Evolutionary conservation across 2,797 vertebrate species (phyloP).

Genomic region (Anguilla megastoma): DNA sequence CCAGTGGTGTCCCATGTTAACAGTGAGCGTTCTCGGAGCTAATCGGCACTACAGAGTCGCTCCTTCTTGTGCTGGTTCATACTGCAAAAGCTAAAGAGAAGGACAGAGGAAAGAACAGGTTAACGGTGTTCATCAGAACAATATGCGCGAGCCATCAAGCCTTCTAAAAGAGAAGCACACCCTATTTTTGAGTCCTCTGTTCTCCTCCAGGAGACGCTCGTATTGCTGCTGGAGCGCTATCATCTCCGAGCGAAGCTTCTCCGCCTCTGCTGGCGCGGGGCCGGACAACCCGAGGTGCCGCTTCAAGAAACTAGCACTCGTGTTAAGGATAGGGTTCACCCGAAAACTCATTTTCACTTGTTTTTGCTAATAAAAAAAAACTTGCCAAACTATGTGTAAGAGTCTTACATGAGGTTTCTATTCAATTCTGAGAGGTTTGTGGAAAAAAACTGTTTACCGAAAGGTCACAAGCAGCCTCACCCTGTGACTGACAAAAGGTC

Average conservation of each 20-base stretch:
- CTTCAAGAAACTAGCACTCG: constrained; percentile 83
- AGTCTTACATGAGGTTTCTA: no score
- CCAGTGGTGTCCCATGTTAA: not conserved
- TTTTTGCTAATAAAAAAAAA: no score
- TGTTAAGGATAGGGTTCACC: constrained; percentile 21
- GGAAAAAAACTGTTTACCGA: not conserved
- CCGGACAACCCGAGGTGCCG: constrained; percentile 80
- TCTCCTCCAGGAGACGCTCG: constrained; percentile 85
- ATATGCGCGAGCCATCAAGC: not conserved
- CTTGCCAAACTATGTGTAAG: no score
- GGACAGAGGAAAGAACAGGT: not conserved
- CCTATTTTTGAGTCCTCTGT: constrained; percentile 84
- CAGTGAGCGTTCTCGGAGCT: not conserved
- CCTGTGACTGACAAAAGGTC: not conserved
- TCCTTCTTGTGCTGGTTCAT: constrained; percentile 80
- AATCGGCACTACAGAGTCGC: constrained; percentile 67
- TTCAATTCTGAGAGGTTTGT: not conserved
- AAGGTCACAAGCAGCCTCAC: not conserved
- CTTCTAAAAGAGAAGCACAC: constrained; percentile 63
- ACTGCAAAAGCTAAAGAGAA: constrained; percentile 82
- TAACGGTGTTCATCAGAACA: no score
- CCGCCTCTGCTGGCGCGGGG: constrained; percentile 77
- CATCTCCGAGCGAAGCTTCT: constrained; percentile 81
- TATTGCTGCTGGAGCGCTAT: constrained; percentile 86
- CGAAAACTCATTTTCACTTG: no score